Evolutionary conservation across 2,888 invertebrate genomes (phyloP).

Genomic region (Lasioglossum malachurum): DNA sequence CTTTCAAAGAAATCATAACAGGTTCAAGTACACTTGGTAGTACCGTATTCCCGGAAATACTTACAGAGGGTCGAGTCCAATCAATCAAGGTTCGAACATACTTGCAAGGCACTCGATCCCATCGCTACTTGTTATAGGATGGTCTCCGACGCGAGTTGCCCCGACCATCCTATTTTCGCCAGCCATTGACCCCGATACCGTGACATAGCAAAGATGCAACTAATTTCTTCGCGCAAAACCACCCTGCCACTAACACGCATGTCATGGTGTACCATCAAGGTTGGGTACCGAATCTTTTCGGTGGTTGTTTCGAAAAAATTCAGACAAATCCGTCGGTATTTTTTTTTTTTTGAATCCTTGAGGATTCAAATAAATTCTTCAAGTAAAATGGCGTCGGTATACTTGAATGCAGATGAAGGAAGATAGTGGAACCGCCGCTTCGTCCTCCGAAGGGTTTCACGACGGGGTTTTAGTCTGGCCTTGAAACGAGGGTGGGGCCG

Average conservation of each 20-base stretch:
- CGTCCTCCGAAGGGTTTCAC: neutral
- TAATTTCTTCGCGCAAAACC: neutral
- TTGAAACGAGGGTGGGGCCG: neutral
- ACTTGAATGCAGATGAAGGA: neutral
- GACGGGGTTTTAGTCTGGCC: neutral
- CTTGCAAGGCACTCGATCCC: neutral
- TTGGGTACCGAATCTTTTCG: neutral
- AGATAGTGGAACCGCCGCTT: neutral
- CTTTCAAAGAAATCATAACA: neutral
- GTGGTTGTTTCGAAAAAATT: neutral
- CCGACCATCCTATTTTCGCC: neutral
- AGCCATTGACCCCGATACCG: conserved; percentile 1
- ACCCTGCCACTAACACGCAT: neutral
- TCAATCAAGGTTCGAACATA: neutral
- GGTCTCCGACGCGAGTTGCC: neutral
- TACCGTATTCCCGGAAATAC: neutral
- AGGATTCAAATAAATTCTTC: neutral
- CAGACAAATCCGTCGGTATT: neutral
- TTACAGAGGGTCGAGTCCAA: neutral
- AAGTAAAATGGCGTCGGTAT: neutral
- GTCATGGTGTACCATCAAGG: neutral
- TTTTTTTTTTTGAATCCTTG: neutral
- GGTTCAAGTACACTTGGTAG: neutral
- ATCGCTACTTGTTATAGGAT: neutral
- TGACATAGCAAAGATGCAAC: neutral